phyloP scores from a whole-genome alignment of 2,888 invertebrate species.

The Hydrotaea diabolus region DNA sequence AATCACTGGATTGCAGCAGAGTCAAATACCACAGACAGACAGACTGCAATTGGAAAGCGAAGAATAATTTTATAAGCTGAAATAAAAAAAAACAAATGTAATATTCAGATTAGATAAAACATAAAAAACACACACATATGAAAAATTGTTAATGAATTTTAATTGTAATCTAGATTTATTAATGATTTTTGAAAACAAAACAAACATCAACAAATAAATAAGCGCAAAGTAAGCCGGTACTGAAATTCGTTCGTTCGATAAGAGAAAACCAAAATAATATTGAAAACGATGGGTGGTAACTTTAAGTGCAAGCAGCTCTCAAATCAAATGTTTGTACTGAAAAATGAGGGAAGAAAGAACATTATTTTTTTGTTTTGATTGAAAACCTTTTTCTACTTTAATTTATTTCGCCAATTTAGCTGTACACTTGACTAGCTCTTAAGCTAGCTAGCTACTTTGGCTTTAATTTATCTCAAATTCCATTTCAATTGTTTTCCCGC shows the following conservation, averaged over 20 bases:
- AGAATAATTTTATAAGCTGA: constrained; percentile 59
- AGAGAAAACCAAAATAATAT: neutral
- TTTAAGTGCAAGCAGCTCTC: constrained; percentile 3
- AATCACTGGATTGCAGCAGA: constrained; percentile 14
- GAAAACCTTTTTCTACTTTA: constrained; percentile 16
- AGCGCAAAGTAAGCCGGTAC: constrained; percentile 44
- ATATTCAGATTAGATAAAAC: constrained; percentile 52
- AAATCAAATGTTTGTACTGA: neutral
- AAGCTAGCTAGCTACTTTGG: neutral
- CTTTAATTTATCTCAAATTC: constrained; percentile 12
- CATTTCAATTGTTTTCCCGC: constrained; percentile 7
- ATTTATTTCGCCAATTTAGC: constrained; percentile 29
- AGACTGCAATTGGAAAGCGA: constrained; percentile 48
- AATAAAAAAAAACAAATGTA: constrained; percentile 41
- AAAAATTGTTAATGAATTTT: constrained; percentile 60
- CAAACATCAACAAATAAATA: constrained; percentile 39
- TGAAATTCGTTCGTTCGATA: constrained; percentile 21
- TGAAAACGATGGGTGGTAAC: neutral
- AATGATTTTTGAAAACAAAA: constrained; percentile 38
- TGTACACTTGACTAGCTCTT: neutral
- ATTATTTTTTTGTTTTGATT: constrained; percentile 13
- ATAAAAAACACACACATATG: constrained; percentile 29
- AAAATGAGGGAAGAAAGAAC: neutral
- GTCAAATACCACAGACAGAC: constrained; percentile 1
- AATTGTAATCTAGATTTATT: constrained; percentile 63